Conservation (phyloP, 2,888 invertebrate species). For the Pristionchus mayeri region DNA sequence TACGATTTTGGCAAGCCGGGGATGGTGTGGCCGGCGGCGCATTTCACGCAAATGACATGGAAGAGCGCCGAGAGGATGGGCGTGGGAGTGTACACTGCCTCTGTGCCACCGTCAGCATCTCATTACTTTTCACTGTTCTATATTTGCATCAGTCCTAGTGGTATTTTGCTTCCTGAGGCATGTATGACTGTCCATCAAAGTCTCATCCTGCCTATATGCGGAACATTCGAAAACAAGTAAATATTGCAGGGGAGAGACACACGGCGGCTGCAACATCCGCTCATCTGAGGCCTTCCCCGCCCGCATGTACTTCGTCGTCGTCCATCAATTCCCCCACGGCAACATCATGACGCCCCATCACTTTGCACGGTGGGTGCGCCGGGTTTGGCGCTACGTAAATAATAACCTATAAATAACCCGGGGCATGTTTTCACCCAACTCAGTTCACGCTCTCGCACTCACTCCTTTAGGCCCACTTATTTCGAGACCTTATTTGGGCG, state of each 20-base stretch:
- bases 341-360: slow-evolving; percentile 44
- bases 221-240: too few species aligned
- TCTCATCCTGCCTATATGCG: too few species aligned
- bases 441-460: too few species aligned
- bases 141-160: too few species aligned
- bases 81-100: slow-evolving; percentile 50
- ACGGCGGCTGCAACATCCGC: slow-evolving; percentile 46
- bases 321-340: slow-evolving; percentile 48
- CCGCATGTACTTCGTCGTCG: slow-evolving; percentile 45
- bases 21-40: slow-evolving; percentile 53
- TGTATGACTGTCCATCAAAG: too few species aligned
- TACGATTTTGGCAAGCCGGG: slow-evolving; percentile 59
- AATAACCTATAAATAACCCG: too few species aligned
- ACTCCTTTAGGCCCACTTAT: too few species aligned
- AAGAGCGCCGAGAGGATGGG: slow-evolving; percentile 55
- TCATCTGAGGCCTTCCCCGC: slow-evolving; percentile 35
- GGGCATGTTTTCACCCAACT: too few species aligned
- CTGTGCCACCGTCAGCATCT: slow-evolving; percentile 29
- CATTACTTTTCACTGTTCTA: too few species aligned
- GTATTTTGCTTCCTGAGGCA: too few species aligned
- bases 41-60: slow-evolving; percentile 61
- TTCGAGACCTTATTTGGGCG: neutral
- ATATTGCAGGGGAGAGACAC: slow-evolving; percentile 38
- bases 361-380: slow-evolving; percentile 33
- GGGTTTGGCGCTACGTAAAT: too few species aligned